Percentiles rank a stretch among this genome's conserved stretches.
These are phyloP conservation scores for Menidia beryllina DNA, from an alignment of 2,113 vertebrate species.

Conservation along the genomic window DNA sequence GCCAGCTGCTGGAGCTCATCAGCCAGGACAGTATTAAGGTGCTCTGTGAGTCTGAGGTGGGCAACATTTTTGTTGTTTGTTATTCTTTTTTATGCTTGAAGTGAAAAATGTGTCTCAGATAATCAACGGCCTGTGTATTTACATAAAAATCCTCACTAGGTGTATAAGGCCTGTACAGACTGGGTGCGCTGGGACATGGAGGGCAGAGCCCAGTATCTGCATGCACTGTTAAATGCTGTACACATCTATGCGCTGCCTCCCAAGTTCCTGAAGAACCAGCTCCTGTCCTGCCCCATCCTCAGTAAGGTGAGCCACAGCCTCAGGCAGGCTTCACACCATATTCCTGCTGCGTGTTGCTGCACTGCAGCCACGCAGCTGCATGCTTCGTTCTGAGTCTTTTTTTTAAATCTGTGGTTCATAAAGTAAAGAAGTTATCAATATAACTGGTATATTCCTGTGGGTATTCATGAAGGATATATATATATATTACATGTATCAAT, in stretches of 20 bases:
- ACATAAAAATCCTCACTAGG: slow-evolving; percentile 50
- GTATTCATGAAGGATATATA: too few species aligned
- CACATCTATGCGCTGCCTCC: slow-evolving; percentile 85
- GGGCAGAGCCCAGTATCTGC: slow-evolving; percentile 82
- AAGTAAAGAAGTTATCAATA: too few species aligned
- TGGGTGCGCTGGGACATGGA: slow-evolving; percentile 85
- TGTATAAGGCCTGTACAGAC: slow-evolving; percentile 87
- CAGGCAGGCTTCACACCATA: neutral
- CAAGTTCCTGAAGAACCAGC: slow-evolving; percentile 85
- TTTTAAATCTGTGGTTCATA: too few species aligned
- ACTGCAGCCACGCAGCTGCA: too few species aligned
- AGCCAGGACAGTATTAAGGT: slow-evolving; percentile 87
- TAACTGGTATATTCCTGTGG: too few species aligned
- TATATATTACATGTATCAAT: too few species aligned
- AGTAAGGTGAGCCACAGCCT: slow-evolving; percentile 72
- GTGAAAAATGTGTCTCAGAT: too few species aligned
- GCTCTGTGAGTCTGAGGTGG: slow-evolving; percentile 85
- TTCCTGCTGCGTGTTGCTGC: too few species aligned
- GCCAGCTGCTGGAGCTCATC: slow-evolving; percentile 86
- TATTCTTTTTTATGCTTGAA: too few species aligned
- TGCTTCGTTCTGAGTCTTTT: too few species aligned
- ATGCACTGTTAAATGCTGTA: slow-evolving; percentile 85
- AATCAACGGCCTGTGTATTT: neutral
- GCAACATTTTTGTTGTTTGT: slow-evolving; percentile 1
- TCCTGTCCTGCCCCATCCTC: slow-evolving; percentile 85